phyloP scores from a whole-genome alignment of 64 coral and sea anemone species.

The Stylophora pistillata region DNA sequence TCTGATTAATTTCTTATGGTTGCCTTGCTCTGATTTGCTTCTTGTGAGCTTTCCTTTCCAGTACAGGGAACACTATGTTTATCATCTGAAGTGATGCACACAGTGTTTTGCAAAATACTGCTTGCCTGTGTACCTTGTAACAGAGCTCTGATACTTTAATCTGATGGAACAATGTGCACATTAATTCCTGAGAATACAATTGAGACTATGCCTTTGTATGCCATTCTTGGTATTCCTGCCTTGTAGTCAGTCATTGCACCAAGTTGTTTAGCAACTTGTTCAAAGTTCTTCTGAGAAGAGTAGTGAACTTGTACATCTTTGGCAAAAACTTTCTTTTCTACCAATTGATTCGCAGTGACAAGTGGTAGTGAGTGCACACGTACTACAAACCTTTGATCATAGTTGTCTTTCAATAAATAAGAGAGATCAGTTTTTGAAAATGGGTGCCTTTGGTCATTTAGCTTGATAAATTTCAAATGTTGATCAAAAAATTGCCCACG shows the following conservation, averaged over 20 bases:
- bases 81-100: neutral
- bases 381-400: constrained; percentile 70
- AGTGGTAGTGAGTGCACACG: constrained; percentile 58
- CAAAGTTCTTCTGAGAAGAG: constrained; percentile 64
- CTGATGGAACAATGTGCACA: constrained; percentile 58
- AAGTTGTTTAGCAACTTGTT: constrained; percentile 50
- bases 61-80: too few species aligned
- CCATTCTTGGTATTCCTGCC: constrained; percentile 82
- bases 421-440: constrained; percentile 86
- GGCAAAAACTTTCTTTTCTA: neutral
- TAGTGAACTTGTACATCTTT: constrained; percentile 82
- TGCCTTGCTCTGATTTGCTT: too few species aligned
- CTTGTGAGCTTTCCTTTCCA: too few species aligned
- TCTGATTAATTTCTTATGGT: too few species aligned
- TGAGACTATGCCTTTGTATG: constrained; percentile 85
- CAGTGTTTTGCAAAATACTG: neutral
- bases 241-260: constrained; percentile 94
- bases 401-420: constrained; percentile 90
- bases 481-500: constrained; percentile 96
- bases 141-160: neutral
- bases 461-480: constrained; percentile 86
- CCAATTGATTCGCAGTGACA: constrained; percentile 56
- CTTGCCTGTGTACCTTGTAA: neutral
- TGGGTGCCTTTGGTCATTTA: constrained; percentile 83
- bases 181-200: constrained; percentile 60